Evolutionary conservation across 2,113 vertebrate species (phyloP), one percentile per base, ranked within the genome.

Genomic region (Hydrolagus affinis): DNA sequence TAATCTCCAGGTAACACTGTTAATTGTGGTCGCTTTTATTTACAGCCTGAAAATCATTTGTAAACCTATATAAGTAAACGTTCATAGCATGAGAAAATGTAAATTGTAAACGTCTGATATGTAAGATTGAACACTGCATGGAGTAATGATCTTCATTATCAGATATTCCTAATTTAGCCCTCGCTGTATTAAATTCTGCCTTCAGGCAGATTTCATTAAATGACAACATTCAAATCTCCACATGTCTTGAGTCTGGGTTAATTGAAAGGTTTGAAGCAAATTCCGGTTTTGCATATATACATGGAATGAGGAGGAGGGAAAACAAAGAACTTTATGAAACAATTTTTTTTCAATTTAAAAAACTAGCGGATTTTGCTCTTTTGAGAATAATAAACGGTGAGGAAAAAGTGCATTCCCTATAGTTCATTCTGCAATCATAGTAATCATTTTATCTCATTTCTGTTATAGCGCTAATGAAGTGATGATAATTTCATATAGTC

Each of bases 191-290:
- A 75, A 57, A 75, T 75, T 75, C 32, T 75, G 73, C 32, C 73
- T 32, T 75, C 73, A 75, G 32, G 73, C 73, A 75, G 32, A 75
- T 15, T 19, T 75, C 32, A 21, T 56, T 57, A 75, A 75, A 75
- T 75, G 15, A 75, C 72, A 74, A 74, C 73, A 75, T 75, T 56
- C 56, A 32, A 75, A 57, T 75, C 56, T 75, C 32, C 73, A 75
- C 32, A 75, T 11, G 32, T 75, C 44, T 57, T n/a, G 32, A 75
- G 32, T 75, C 30, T 75, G 56, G 15, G 73, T 44, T 56, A 75
- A 57, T 75, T 57, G 32, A 75, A n/a, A 7, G 11, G 19, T 75
- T 75, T 44, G n/a, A 19, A 56, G 3, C 8, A 28, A 64, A 59
- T 28, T 30, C 28, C 56, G 57, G 23, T 66, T 57, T 80, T 66